Percentiles rank a stretch among this genome's conserved stretches.
Evolutionary conservation across 2,797 vertebrate species (phyloP).

Genomic region (Molossus molossus): DNA sequence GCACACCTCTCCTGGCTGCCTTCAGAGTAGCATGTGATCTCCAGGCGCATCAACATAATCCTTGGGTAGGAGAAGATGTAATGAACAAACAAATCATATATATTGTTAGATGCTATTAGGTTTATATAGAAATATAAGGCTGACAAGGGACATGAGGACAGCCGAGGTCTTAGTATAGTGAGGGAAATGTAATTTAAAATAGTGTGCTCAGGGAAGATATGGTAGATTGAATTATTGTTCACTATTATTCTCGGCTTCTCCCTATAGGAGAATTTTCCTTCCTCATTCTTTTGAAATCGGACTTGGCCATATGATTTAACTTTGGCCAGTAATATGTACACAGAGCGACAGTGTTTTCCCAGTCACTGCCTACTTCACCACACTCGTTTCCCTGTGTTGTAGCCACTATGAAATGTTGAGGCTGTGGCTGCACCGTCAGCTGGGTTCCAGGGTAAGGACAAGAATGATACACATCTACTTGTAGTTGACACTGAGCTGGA

Average conservation of each 20-base stretch:
- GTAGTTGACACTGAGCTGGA: not conserved
- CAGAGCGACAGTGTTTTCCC: not conserved
- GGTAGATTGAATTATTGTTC: not conserved
- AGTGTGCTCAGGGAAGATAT: not conserved
- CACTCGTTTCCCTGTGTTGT: not conserved
- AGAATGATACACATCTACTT: not conserved
- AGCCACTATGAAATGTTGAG: not conserved
- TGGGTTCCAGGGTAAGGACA: not conserved
- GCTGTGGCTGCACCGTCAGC: not conserved
- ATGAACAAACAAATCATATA: not conserved
- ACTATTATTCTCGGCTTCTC: not conserved
- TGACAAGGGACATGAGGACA: not conserved
- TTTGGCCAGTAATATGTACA: not conserved
- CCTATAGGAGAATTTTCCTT: not conserved
- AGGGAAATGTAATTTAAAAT: conserved; percentile 45
- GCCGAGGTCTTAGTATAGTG: not conserved
- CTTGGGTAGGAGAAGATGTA: not conserved
- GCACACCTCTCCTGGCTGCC: not conserved
- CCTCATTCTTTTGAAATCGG: not conserved
- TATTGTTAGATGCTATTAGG: not conserved
- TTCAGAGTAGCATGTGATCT: not conserved
- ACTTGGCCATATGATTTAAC: not conserved
- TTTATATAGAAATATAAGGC: not conserved
- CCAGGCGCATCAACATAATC: not conserved
- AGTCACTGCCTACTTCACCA: not conserved